Percentiles rank a stretch among this genome's conserved stretches.
Evolutionary conservation across 23 tunicate genomes (phyloP).

Genomic region (Botrylloides violaceus): DNA sequence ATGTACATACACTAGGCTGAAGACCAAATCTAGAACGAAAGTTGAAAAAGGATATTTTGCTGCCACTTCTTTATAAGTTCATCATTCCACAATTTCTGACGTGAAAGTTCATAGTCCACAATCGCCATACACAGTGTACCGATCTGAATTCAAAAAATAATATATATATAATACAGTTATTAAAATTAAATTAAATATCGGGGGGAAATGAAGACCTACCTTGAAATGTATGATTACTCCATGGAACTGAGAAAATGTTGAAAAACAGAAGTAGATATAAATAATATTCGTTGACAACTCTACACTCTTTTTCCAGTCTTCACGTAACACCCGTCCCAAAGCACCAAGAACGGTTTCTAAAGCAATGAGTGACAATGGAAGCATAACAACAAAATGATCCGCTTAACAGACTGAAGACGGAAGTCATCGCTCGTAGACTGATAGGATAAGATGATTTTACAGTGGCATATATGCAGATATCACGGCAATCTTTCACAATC

Average conservation of each 20-base stretch:
- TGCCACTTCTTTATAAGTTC: conserved; percentile 67
- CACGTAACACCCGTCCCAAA: conserved; percentile 86
- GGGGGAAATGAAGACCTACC: conserved; percentile 29
- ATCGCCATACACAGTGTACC: conserved; percentile 98
- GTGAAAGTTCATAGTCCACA: conserved; percentile 71
- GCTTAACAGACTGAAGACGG: too few relatives aligned
- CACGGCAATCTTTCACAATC: too few relatives aligned
- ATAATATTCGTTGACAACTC: conserved; percentile 96
- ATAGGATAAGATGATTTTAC: too few relatives aligned
- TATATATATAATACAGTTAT: not conserved
- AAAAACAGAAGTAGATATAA: conserved; percentile 95
- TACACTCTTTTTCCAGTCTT: conserved; percentile 97
- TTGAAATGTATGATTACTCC: conserved; percentile 86
- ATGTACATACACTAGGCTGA: too few relatives aligned
- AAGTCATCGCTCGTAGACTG: too few relatives aligned
- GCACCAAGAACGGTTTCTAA: conserved; percentile 88
- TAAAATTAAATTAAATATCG: not conserved
- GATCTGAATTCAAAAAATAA: conserved; percentile 36
- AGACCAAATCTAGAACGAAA: too few relatives aligned
- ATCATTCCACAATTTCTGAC: conserved; percentile 77
- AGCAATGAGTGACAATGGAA: too few relatives aligned
- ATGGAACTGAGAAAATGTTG: conserved; percentile 91
- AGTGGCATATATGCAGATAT: too few relatives aligned
- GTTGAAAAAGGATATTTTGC: conserved; percentile 44
- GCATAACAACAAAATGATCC: too few relatives aligned